phyloP scores from a whole-genome alignment of 2,797 vertebrate species.

The Tauraco hartlaubi region DNA sequence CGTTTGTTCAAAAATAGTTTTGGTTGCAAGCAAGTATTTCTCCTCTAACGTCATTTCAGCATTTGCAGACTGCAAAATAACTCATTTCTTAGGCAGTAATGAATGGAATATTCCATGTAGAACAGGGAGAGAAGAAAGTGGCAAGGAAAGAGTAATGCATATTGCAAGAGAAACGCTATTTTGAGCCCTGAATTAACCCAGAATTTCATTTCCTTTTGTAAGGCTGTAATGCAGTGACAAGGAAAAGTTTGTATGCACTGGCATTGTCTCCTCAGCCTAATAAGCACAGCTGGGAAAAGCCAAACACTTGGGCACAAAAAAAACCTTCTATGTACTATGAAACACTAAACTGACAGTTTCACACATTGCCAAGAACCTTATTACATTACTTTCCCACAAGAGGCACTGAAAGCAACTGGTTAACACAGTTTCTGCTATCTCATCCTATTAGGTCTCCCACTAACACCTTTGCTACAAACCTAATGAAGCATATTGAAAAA shows the following conservation, averaged over 20 bases:
- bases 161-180: slow-evolving; percentile 67
- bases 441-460: neutral
- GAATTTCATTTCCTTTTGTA: slow-evolving; percentile 63
- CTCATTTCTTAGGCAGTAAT: slow-evolving; percentile 81
- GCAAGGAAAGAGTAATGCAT: slow-evolving; percentile 58
- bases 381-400: neutral
- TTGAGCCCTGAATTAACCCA: slow-evolving; percentile 66
- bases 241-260: neutral
- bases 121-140: slow-evolving; percentile 76
- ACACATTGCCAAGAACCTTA: neutral
- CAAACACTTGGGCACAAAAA: neutral
- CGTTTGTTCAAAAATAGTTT: slow-evolving; percentile 58
- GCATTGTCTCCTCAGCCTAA: slow-evolving; percentile 30
- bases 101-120: slow-evolving; percentile 84
- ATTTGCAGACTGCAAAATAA: slow-evolving; percentile 80
- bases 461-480: neutral
- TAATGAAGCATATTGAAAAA: neutral
- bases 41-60: slow-evolving; percentile 76
- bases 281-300: neutral
- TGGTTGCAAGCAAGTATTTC: slow-evolving; percentile 70
- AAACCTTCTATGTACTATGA: neutral
- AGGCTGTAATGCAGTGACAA: slow-evolving; percentile 35
- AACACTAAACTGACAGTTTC: neutral
- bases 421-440: neutral
- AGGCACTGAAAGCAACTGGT: neutral